Evolutionary conservation across 2,113 vertebrate species (phyloP).

Genomic region (Ceuthmochares aereus): DNA sequence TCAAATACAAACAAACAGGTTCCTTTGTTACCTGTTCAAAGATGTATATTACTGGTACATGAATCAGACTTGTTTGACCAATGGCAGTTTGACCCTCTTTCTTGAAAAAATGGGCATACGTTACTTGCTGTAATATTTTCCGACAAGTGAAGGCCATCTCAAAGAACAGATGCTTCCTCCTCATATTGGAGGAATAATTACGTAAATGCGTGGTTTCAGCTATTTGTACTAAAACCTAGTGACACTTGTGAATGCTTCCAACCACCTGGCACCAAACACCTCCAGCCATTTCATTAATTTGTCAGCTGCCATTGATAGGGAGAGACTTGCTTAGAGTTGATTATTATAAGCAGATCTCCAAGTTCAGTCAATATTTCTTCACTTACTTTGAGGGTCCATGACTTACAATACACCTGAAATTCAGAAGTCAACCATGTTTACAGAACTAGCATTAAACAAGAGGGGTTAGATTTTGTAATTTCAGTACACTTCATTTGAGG

Average conservation of each 20-base stretch:
- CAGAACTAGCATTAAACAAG: background rate
- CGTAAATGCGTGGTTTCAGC: background rate
- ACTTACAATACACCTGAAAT: background rate
- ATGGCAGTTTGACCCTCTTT: background rate
- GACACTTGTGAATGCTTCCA: background rate
- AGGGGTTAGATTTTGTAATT: background rate
- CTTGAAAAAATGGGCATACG: background rate
- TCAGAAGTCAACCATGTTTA: background rate
- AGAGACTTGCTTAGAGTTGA: background rate
- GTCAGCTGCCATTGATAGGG: background rate
- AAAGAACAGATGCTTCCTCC: background rate
- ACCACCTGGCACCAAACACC: background rate
- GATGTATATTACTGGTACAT: background rate
- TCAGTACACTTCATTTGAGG: background rate
- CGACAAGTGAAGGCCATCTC: background rate
- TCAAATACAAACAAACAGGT: background rate
- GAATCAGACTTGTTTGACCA: background rate
- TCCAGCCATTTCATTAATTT: background rate
- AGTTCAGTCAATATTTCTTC: background rate
- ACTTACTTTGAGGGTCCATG: background rate
- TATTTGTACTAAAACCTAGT: background rate
- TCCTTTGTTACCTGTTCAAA: background rate
- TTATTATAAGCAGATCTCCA: background rate
- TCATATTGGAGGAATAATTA: background rate
- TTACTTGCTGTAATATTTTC: background rate